Conservation (phyloP, 2,888 invertebrate species). For the Torymus aiolomorphi region DNA sequence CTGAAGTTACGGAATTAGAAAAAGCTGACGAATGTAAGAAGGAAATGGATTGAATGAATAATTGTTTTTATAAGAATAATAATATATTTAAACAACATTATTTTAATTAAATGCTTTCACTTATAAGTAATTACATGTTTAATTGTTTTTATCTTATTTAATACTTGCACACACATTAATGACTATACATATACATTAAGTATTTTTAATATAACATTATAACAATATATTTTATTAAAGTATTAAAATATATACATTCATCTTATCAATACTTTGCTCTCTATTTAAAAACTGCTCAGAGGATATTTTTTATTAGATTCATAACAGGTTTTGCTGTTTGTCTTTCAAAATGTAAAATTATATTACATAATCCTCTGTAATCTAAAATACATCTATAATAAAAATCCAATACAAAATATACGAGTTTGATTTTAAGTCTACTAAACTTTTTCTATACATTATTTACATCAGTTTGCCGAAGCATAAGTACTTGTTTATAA, state of each 20-base stretch:
- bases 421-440: conserved; percentile 43
- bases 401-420: conserved; percentile 50
- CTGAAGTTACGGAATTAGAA: conserved; percentile 75
- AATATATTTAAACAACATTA: conserved; percentile 53
- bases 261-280: conserved; percentile 63
- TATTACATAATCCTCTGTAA: conserved; percentile 46
- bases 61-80: conserved; percentile 47
- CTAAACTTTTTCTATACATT: conserved; percentile 54
- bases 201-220: conserved; percentile 66
- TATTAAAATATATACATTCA: conserved; percentile 66
- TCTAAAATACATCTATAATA: conserved; percentile 39
- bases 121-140: conserved; percentile 59
- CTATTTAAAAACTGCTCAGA: conserved; percentile 22
- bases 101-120: conserved; percentile 57
- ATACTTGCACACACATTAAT: conserved; percentile 70
- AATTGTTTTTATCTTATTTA: conserved; percentile 67
- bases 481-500: conserved; percentile 36
- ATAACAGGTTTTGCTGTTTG: conserved; percentile 32
- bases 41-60: conserved; percentile 63
- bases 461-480: conserved; percentile 59
- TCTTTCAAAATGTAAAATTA: conserved; percentile 42
- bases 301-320: conserved; percentile 28
- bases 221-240: conserved; percentile 69
- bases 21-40: conserved; percentile 72
- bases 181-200: conserved; percentile 68